A percentile compares a stretch with the other conserved stretches of the same genome.
Conservation (phyloP, 2,797 vertebrate species). For the Takifugu ocellatus region DNA sequence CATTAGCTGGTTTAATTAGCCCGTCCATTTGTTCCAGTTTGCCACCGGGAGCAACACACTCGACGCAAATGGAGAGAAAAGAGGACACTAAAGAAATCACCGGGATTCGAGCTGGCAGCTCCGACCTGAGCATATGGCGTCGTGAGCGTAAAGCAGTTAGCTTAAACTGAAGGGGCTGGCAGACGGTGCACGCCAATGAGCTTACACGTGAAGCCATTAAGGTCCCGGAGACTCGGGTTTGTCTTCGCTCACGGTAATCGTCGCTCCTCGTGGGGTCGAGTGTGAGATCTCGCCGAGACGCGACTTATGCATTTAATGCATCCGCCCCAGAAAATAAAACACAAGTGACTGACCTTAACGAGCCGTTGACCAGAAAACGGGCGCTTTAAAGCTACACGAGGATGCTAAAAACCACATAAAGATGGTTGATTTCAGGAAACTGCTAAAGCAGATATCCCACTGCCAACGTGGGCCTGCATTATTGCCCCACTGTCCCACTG, state of each 20-base stretch:
- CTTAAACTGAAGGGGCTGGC: conserved; percentile 42
- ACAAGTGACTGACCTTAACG: too few species aligned
- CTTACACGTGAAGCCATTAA: conserved; percentile 61
- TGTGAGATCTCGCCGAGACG: too few species aligned
- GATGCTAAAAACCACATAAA: too few species aligned
- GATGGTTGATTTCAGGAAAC: too few species aligned
- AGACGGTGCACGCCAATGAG: conserved; percentile 38
- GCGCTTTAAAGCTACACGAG: too few species aligned
- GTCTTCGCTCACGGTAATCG: conserved; percentile 63
- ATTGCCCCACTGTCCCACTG: too few species aligned
- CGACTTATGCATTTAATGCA: too few species aligned
- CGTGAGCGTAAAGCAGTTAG: conserved; percentile 49
- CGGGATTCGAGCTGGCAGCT: conserved; percentile 48
- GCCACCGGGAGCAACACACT: conserved; percentile 21
- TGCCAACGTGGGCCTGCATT: too few species aligned
- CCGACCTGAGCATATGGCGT: conserved; percentile 50
- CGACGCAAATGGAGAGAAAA: conserved; percentile 40
- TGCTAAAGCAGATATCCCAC: too few species aligned
- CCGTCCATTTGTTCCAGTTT: conserved; percentile 52
- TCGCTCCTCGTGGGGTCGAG: conserved; percentile 23
- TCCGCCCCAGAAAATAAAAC: too few species aligned
- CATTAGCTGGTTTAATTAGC: conserved; percentile 56
- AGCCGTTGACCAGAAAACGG: too few species aligned
- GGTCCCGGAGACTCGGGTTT: conserved; percentile 42
- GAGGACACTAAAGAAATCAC: conserved; percentile 33